These are phyloP conservation scores for Telmatherina bonti DNA, from an alignment of 2,797 vertebrate genomes.

Conservation along the genomic window DNA sequence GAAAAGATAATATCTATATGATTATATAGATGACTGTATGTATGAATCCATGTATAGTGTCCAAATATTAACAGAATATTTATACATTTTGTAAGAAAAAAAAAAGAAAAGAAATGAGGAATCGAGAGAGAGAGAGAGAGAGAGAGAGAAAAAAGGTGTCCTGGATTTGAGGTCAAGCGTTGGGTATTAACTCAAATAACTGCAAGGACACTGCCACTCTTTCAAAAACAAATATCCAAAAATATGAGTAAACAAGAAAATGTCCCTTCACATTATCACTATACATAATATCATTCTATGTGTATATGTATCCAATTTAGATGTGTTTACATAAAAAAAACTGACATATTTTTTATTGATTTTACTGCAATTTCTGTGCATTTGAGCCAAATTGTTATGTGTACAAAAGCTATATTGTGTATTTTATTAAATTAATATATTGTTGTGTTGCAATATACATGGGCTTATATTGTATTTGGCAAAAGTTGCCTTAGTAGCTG, in stretches of 20 bases:
- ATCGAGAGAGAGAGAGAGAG: no score
- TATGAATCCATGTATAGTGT: conserved; percentile 85
- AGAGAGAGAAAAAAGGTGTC: conserved; percentile 72
- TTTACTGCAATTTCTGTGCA: conserved; percentile 99
- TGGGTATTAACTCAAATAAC: conserved; percentile 74
- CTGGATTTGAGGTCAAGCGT: conserved; percentile 64
- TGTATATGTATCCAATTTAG: conserved; percentile 99
- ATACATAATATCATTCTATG: conserved; percentile 97
- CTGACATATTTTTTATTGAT: conserved; percentile 99
- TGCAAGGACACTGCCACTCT: conserved; percentile 95
- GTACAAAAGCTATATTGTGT: conserved; percentile 99
- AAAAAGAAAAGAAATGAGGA: conserved; percentile 56
- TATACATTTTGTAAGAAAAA: conserved; percentile 84
- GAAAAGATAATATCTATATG: conserved; percentile 85
- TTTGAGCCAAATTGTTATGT: conserved; percentile 99
- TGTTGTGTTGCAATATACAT: conserved; percentile 99
- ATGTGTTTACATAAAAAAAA: conserved; percentile 98
- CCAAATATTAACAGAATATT: conserved; percentile 87
- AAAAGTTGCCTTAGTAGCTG: conserved; percentile 99
- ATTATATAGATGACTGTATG: conserved; percentile 85
- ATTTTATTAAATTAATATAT: conserved; percentile 99
- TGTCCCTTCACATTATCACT: conserved; percentile 93
- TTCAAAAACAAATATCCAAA: conserved; percentile 80
- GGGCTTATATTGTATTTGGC: conserved; percentile 99
- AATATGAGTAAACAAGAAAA: conserved; percentile 85